Percentiles rank a stretch among this genome's conserved stretches.
These are phyloP conservation scores for Gobius niger DNA, from an alignment of 2,113 vertebrate genomes.

Conservation along the genomic window DNA sequence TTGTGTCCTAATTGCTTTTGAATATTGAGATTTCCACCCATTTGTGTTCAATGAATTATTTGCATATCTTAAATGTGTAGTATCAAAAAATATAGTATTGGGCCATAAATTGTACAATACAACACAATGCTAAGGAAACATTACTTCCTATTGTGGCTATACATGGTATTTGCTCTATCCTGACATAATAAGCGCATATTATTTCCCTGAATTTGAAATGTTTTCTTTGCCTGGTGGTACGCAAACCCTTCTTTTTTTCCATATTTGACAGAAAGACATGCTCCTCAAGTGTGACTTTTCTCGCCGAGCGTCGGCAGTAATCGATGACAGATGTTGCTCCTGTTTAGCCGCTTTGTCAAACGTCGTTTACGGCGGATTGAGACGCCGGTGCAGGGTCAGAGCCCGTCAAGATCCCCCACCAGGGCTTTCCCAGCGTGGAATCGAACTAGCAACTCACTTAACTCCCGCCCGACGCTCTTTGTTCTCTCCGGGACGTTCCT, in stretches of 20 bases:
- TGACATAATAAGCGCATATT: neutral
- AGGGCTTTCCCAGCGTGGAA: constrained; percentile 28
- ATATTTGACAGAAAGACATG: constrained; percentile 17
- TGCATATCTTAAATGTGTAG: too few species aligned
- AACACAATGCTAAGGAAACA: too few species aligned
- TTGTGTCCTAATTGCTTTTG: too few species aligned
- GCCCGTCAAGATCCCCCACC: constrained; percentile 10
- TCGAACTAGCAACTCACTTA: constrained; percentile 52
- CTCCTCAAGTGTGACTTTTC: constrained; percentile 7
- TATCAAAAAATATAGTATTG: too few species aligned
- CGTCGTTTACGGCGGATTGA: constrained; percentile 18
- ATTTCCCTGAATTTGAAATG: neutral
- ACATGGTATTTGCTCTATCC: too few species aligned
- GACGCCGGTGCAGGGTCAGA: constrained; percentile 18
- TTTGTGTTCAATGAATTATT: too few species aligned
- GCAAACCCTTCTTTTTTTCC: neutral
- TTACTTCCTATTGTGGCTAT: too few species aligned
- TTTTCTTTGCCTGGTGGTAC: neutral
- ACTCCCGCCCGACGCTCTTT: constrained; percentile 44
- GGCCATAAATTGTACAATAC: too few species aligned
- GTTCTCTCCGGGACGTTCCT: constrained; percentile 53
- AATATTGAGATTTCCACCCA: too few species aligned
- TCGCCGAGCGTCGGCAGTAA: constrained; percentile 25
- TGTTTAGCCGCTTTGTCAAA: constrained; percentile 29
- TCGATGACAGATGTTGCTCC: constrained; percentile 33